Percentiles rank a stretch among this genome's conserved stretches.
phyloP scores from a whole-genome alignment of 64 coral and sea anemone genomes.

The Pachyseris speciosa region DNA sequence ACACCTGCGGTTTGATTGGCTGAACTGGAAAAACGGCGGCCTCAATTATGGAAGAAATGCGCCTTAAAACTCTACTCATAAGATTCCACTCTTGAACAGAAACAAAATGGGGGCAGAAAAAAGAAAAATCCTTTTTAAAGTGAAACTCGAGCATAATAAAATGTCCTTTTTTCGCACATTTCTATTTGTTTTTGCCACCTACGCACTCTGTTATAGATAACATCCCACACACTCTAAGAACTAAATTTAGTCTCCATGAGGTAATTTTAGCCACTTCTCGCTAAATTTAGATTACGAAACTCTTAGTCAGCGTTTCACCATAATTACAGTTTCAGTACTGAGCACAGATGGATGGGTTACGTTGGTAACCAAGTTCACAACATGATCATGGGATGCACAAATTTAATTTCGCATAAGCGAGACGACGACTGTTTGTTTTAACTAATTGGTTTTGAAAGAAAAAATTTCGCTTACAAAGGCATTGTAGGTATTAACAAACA shows the following conservation, averaged over 20 bases:
- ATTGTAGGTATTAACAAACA: no score
- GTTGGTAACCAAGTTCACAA: no score
- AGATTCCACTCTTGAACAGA: neutral
- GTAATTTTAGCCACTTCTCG: neutral
- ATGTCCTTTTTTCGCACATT: neutral
- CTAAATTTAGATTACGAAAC: constrained; percentile 7
- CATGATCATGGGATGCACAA: no score
- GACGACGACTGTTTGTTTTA: no score
- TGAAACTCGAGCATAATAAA: neutral
- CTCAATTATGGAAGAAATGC: neutral
- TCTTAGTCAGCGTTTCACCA: neutral
- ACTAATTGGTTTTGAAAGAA: no score
- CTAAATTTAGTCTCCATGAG: neutral
- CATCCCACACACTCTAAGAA: neutral
- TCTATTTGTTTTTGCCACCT: neutral
- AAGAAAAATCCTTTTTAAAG: neutral
- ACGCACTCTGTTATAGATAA: neutral
- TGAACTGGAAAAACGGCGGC: no score
- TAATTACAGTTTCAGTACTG: no score
- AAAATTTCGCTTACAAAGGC: no score
- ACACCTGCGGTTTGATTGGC: neutral
- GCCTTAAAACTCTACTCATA: no score
- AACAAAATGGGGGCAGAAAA: neutral
- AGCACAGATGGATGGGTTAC: no score
- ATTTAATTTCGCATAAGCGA: no score